Base-by-base conservation (phyloP, 2,113 vertebrate genomes). In the Myanophis thanlyinensis region DNA sequence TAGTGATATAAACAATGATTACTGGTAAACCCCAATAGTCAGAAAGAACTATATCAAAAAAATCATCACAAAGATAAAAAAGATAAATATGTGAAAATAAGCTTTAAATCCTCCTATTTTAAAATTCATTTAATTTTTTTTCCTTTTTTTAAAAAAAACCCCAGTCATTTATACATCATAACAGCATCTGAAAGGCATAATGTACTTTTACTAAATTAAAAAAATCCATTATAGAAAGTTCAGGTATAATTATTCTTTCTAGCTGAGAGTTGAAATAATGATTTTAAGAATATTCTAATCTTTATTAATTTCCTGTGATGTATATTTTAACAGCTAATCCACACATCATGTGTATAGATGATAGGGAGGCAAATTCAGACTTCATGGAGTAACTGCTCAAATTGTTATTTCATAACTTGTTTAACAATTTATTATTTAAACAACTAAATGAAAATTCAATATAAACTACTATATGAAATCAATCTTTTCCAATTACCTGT, bases 401-500 rank as follows among this genome's bases (percentile, higher is more conserved):
- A 67, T 47, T 35, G 4, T 35, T 67, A 67, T 35, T 67, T 35
- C n/a, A 67, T 67, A 67, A 35, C n/a, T n/a, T n/a, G 12, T 67
- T 67, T 35, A 67, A 67, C 6, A 67, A 67, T 67, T 35, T 67
- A 67, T 59, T 59, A 27, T 67, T 67, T 67, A 67, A n/a, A 27
- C 49, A 80, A 80, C 3, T 52, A 49, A 87, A 49, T 35, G 20
- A 87, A 54, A 46, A 53, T 59, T 35, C 53, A n/a, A 44, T n/a
- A n/a, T n/a, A n/a, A n/a, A n/a, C n/a, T n/a, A n/a, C n/a, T n/a
- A n/a, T n/a, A 30, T n/a, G 7, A 73, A 40, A n/a, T 73, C 27
- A 47, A 85, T 30, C 49, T 1, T 92, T 4, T 91, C 91, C 47
- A 89, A 52, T 95, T 95, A 99, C 99, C 98, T 99, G 99, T 96